These are phyloP conservation scores for Dicranocentrus wangi DNA, from an alignment of 2,888 invertebrate genomes.

Conservation along the genomic window DNA sequence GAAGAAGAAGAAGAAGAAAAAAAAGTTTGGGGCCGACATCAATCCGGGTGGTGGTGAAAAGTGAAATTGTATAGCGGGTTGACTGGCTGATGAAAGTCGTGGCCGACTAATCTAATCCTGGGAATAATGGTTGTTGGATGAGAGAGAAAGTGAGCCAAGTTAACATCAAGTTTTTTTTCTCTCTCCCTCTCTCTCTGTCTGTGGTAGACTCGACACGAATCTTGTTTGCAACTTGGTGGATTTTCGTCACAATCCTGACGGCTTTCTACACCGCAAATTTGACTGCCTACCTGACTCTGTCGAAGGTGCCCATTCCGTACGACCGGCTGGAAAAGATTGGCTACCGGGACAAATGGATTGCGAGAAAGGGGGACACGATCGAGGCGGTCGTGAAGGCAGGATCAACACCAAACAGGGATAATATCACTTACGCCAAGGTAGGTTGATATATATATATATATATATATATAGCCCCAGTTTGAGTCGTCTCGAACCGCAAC, in stretches of 20 bases:
- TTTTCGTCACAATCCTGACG: constrained; percentile 89
- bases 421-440: constrained; percentile 51
- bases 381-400: constrained; percentile 79
- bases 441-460: too few species aligned
- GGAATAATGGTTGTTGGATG: too few species aligned
- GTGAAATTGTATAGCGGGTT: too few species aligned
- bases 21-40: too few species aligned
- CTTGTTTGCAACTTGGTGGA: constrained; percentile 93
- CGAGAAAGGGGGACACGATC: constrained; percentile 82
- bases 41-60: too few species aligned
- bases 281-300: constrained; percentile 89
- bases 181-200: not conserved
- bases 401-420: constrained; percentile 52
- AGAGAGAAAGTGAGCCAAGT: too few species aligned
- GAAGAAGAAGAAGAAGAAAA: not conserved
- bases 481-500: too few species aligned
- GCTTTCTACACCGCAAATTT: constrained; percentile 93
- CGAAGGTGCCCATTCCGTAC: constrained; percentile 87
- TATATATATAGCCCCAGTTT: too few species aligned
- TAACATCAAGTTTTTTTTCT: constrained; percentile 1
- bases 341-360: constrained; percentile 79
- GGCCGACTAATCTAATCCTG: too few species aligned
- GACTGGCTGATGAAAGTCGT: too few species aligned
- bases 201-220: constrained; percentile 86
- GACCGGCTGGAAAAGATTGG: constrained; percentile 75